Evolutionary conservation across 2,888 invertebrate genomes (phyloP), one percentile per base, ranked within the genome.

Genomic region (Aleiodes alternator): DNA sequence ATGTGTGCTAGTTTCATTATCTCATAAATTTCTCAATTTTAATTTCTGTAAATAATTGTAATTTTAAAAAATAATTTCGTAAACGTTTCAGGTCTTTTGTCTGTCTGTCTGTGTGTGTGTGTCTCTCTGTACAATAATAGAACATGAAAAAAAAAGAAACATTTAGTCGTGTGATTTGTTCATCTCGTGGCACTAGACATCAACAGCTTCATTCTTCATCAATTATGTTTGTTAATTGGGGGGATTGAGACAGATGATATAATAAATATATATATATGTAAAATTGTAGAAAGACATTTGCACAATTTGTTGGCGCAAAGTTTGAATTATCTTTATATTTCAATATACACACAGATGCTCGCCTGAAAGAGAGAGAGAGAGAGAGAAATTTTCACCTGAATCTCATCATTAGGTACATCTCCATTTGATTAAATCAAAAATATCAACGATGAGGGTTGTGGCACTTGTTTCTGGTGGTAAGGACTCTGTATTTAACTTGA

Each of bases 401-500:
- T 78, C 77, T 80, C 77, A 78, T 79, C 69, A 72, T 78, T 48
- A 82, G 82, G 70, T 78, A 73, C 57, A 76, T 77, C 66, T 78
- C 74, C 53, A 53, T 29, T 55, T 66, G 56, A 69, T 43, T 66
- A 59, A 68, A 75, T 75, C 75, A 29, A 68, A 70, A 72, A 72
- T 80, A 74, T 73, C 80, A 80, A 93, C 91, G 88, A 97, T 97
- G 97, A 95, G 93, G 91, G 95, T 96, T 82, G 96, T 96, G 84
- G 96, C 96, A 79, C 92, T 97, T 90, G 93, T 97, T 82, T 99
- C 98, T 91, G 99, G 99, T 84, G 99, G 99, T 84, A 99, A 99
- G 91, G 99, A 99, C 92, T 99, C 98, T 92, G 98, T 97, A 91
- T 99, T 96, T 92, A 99, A 98, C 90, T 96, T 99, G 96, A 95